These are phyloP conservation scores for Neolamprologus modestus DNA, from an alignment of 2,113 vertebrate species.

Conservation along the genomic window DNA sequence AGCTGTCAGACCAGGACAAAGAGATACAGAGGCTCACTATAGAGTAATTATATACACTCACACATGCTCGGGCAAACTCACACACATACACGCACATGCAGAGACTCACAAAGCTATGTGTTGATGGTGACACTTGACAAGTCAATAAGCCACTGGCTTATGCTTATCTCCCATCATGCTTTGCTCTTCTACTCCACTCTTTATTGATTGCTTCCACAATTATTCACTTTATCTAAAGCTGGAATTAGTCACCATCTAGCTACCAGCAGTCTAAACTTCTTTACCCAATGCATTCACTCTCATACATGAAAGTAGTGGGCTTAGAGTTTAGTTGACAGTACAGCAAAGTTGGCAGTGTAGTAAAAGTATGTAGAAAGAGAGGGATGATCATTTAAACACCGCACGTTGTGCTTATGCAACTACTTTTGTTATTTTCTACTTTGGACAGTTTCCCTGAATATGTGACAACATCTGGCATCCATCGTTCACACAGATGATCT, in stretches of 20 bases:
- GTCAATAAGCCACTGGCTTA: slow-evolving; percentile 68
- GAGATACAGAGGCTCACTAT: slow-evolving; percentile 29
- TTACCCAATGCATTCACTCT: neutral
- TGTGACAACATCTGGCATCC: neutral
- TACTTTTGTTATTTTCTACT: neutral
- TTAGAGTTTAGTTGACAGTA: neutral
- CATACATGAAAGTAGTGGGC: neutral
- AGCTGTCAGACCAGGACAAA: slow-evolving; percentile 54
- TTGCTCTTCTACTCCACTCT: slow-evolving; percentile 25
- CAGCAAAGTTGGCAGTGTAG: neutral
- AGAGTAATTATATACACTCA: slow-evolving; percentile 40
- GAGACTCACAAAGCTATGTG: slow-evolving; percentile 30
- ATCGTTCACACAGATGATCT: neutral
- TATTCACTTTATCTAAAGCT: slow-evolving; percentile 63
- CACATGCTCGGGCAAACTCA: neutral
- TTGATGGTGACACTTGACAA: slow-evolving; percentile 65
- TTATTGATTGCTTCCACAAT: slow-evolving; percentile 65
- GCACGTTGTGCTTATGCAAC: neutral
- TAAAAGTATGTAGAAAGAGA: neutral
- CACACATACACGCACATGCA: neutral
- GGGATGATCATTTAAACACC: neutral
- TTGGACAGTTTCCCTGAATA: neutral
- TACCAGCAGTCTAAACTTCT: neutral
- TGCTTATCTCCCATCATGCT: slow-evolving; percentile 44
- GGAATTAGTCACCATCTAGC: slow-evolving; percentile 36